Percentiles rank a stretch among this genome's conserved stretches.
Conservation (phyloP, 2,888 invertebrate species). For the Cotesia congregata region DNA sequence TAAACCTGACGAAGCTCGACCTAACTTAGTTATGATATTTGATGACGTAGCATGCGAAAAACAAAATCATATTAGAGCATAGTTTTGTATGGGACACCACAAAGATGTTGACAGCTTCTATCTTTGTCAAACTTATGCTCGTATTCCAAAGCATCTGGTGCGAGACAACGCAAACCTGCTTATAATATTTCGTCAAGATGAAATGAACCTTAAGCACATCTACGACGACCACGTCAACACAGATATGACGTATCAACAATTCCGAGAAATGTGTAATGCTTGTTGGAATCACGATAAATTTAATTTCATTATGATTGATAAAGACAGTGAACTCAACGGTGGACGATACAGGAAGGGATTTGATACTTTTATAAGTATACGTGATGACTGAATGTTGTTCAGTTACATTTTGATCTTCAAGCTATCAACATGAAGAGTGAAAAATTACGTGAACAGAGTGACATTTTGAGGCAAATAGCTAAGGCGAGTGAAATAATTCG, state of each 20-base stretch:
- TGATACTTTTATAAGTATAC: constrained; percentile 41
- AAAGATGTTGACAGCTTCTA: constrained; percentile 60
- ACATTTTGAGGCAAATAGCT: constrained; percentile 41
- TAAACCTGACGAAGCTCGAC: constrained; percentile 18
- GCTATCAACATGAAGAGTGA: constrained; percentile 32
- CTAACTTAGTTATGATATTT: constrained; percentile 63
- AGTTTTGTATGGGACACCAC: constrained; percentile 41
- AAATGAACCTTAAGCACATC: background rate
- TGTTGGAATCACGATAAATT: constrained; percentile 52
- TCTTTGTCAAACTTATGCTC: constrained; percentile 53
- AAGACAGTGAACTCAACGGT: background rate
- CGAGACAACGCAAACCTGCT: constrained; percentile 63
- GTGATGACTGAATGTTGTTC: constrained; percentile 19
- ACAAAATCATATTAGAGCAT: constrained; percentile 46
- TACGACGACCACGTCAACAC: constrained; percentile 47
- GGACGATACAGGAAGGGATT: constrained; percentile 47
- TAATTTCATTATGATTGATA: constrained; percentile 44
- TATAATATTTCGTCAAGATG: constrained; percentile 52
- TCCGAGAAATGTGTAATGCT: background rate
- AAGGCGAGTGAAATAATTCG: constrained; percentile 49
- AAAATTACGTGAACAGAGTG: constrained; percentile 4
- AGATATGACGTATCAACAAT: constrained; percentile 23
- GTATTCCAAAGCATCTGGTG: constrained; percentile 62
- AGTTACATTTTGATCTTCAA: constrained; percentile 17
- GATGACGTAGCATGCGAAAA: constrained; percentile 63